A percentile compares a stretch with the other conserved stretches of the same genome.
Evolutionary conservation across 1,140 invertebrate genomes (phyloP).

Genomic region (Hormaphis cornu): DNA sequence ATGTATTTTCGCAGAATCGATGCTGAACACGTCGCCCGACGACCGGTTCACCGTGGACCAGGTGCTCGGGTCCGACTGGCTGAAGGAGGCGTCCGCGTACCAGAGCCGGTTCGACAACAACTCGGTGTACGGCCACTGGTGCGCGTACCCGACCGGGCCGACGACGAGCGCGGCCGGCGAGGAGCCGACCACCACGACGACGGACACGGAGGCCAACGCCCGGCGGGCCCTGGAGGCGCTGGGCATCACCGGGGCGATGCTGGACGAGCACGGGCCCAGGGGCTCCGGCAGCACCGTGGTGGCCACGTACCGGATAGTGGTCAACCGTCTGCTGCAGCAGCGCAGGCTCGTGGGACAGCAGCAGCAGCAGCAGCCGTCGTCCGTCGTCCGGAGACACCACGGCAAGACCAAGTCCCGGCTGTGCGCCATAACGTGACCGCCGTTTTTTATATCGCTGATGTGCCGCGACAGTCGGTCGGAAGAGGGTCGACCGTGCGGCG

Average conservation of each 20-base stretch:
- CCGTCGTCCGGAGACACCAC: neutral
- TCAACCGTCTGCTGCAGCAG: slow-evolving; percentile 44
- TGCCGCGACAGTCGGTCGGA: no score
- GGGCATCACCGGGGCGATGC: slow-evolving; percentile 48
- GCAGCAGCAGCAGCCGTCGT: neutral
- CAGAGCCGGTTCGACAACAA: slow-evolving; percentile 10
- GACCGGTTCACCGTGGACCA: neutral
- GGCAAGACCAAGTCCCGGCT: slow-evolving; percentile 34
- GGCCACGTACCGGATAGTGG: slow-evolving; percentile 52
- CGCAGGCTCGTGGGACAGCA: slow-evolving; percentile 32
- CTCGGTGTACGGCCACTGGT: slow-evolving; percentile 36
- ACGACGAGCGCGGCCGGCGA: neutral
- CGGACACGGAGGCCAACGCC: slow-evolving; percentile 36
- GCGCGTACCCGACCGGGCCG: slow-evolving; percentile 35
- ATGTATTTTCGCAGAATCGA: neutral
- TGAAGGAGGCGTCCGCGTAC: neutral
- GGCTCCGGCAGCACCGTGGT: slow-evolving; percentile 48
- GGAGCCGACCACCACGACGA: slow-evolving; percentile 29
- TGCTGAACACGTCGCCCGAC: neutral
- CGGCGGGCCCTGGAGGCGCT: slow-evolving; percentile 43
- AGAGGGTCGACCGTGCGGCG: no score
- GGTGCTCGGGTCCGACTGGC: neutral
- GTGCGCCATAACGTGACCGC: slow-evolving; percentile 32
- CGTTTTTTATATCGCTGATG: no score
- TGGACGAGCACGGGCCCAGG: slow-evolving; percentile 43